Base-by-base conservation (phyloP, 2,888 invertebrate genomes). In the Hedychridium roseum region DNA sequence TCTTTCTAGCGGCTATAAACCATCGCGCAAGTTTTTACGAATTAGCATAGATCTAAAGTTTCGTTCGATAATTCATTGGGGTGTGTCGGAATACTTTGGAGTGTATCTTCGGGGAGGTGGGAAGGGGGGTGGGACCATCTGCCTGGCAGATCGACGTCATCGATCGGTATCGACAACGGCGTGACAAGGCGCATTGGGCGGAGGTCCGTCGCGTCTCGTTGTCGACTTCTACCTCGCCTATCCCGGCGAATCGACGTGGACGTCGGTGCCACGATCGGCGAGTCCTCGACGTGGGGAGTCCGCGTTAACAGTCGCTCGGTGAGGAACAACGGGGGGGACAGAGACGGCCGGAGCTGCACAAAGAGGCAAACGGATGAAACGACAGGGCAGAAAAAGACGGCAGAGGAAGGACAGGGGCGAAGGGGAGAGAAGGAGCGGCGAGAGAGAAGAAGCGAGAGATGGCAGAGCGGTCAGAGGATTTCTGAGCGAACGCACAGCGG, bases 401-500 rank as follows among this genome's bases (percentile, higher is more conserved):
- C n/a, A n/a, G n/a, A n/a, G n/a, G n/a, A n/a, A 52, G 50, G 57
- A 57, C 41, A 54, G 50, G 37, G 49, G 52, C 23, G n/a, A 15
- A 27, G 18, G 18, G 14, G 18, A 16, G 28, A 26, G 12, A 26
- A 23, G 21, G 20, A 15, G 20, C n/a, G 14, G 26, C 32, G 31
- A 12, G 20, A 12, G 26, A 27, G 2, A 39, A n/a, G 27, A 17
- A 27, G 3, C 14, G 17, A 14, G 9, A 16, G 28, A 34, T 28
- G 32, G 43, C 43, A 43, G 57, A 54, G 45, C 54, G 68, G 50
- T 45, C 57, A 27, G 57, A 60, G 70, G 69, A 65, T 73, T 75
- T 76, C 76, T 74, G 71, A 75, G 49, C 70, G 71, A 76, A 57
- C 66, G 76, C 74, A 73, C 73, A 76, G 73, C 76, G 70, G 76